phyloP scores from a whole-genome alignment of 1,140 invertebrate species.

The Polypedilum pembai region DNA sequence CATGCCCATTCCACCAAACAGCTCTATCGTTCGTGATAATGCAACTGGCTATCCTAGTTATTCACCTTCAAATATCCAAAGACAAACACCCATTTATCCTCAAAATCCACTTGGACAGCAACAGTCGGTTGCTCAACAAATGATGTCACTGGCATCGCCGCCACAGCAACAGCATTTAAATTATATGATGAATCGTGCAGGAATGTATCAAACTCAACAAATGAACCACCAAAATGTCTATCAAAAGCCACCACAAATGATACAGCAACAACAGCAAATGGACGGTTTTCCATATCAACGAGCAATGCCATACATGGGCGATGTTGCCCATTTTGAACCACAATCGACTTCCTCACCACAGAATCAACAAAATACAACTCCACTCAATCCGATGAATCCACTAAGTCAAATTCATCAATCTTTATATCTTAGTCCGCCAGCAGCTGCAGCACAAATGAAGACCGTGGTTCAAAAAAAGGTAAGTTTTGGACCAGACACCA shows the following conservation, averaged over 20 bases:
- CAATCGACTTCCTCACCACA: not conserved
- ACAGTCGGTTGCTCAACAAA: not conserved
- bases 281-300: not conserved
- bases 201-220: conserved; percentile 19
- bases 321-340: not conserved
- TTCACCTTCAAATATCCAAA: no score
- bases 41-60: not conserved
- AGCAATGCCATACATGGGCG: not conserved
- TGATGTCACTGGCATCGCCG: not conserved
- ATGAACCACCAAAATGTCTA: not conserved
- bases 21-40: not conserved
- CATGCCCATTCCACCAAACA: not conserved
- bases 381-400: not conserved
- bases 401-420: not conserved
- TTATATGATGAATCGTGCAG: not conserved
- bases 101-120: conserved; percentile 14
- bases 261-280: not conserved
- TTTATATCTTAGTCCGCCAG: not conserved
- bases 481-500: conserved; percentile 58
- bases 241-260: conserved; percentile 16
- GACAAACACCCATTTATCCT: not conserved
- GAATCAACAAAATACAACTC: not conserved
- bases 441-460: conserved; percentile 30
- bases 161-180: conserved; percentile 4
- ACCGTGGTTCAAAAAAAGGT: conserved; percentile 53